Conservation (phyloP, 2,888 invertebrate species). For the Aphidius colemani region DNA sequence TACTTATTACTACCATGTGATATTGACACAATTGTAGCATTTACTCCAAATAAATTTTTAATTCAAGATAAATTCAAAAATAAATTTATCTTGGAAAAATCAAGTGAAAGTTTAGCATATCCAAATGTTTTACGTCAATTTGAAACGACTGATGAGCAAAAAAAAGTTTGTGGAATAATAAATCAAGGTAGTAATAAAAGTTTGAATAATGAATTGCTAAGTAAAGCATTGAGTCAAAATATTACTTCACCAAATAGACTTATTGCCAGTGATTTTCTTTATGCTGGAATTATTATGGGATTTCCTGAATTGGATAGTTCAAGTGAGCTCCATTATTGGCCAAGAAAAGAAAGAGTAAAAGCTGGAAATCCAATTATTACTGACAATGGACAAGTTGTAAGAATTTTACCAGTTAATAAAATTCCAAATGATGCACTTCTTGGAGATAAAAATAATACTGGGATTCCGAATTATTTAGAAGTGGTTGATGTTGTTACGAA, state of each 20-base stretch:
- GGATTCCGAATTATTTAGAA: conserved; percentile 60
- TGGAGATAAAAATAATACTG: conserved; percentile 32
- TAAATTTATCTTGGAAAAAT: conserved; percentile 47
- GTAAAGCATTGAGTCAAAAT: conserved; percentile 55
- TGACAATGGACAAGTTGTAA: conserved; percentile 48
- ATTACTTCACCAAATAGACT: conserved; percentile 61
- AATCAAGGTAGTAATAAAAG: conserved; percentile 33
- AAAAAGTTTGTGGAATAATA: conserved; percentile 37
- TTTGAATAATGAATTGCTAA: conserved; percentile 45
- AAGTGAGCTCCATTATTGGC: conserved; percentile 56
- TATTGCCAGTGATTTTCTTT: conserved; percentile 54
- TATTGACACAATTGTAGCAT: conserved; percentile 49
- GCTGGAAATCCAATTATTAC: conserved; percentile 40
- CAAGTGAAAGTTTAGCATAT: conserved; percentile 41
- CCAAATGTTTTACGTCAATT: conserved; percentile 51
- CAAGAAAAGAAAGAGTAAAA: conserved; percentile 40
- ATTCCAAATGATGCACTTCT: conserved; percentile 42
- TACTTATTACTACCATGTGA: conserved; percentile 53
- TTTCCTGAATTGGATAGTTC: conserved; percentile 61
- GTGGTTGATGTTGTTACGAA: conserved; percentile 62
- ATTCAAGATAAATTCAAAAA: conserved; percentile 49
- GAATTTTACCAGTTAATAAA: conserved; percentile 43
- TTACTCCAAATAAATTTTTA: conserved; percentile 53
- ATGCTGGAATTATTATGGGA: conserved; percentile 60
- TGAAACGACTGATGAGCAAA: conserved; percentile 33